These are phyloP conservation scores for Centropus unirufus DNA, from an alignment of 2,113 vertebrate species.

Conservation along the genomic window DNA sequence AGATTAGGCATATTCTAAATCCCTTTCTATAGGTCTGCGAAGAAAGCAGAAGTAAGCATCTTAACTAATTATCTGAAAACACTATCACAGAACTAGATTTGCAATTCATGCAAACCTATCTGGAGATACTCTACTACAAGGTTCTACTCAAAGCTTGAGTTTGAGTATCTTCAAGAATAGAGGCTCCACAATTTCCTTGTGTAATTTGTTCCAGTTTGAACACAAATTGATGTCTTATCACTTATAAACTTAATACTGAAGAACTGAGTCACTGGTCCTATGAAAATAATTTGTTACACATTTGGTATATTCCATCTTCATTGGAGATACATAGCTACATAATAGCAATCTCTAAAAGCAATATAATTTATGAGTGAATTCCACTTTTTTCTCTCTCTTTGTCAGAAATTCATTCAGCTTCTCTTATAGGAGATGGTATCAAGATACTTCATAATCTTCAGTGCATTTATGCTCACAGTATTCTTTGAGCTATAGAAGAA, in stretches of 20 bases:
- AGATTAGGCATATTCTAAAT: neutral
- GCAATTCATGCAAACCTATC: neutral
- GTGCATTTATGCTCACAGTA: neutral
- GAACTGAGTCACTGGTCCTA: neutral
- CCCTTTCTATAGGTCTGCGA: neutral
- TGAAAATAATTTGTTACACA: neutral
- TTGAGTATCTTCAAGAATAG: neutral
- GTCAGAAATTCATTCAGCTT: neutral
- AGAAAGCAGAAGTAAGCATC: neutral
- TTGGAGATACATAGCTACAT: neutral
- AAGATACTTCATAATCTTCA: neutral
- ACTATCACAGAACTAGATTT: neutral
- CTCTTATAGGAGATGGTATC: neutral
- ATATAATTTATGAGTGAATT: neutral
- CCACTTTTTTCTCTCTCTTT: neutral
- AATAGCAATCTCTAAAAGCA: neutral
- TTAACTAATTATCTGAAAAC: neutral
- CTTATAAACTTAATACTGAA: neutral
- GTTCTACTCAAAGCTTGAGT: neutral
- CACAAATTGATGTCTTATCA: neutral
- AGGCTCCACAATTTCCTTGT: neutral
- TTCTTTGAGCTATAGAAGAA: neutral
- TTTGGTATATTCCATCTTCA: neutral
- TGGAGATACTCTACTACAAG: neutral
- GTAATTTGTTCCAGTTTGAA: neutral